Conservation (phyloP, 2,888 invertebrate species). For the Lasioglossum figueresi region DNA sequence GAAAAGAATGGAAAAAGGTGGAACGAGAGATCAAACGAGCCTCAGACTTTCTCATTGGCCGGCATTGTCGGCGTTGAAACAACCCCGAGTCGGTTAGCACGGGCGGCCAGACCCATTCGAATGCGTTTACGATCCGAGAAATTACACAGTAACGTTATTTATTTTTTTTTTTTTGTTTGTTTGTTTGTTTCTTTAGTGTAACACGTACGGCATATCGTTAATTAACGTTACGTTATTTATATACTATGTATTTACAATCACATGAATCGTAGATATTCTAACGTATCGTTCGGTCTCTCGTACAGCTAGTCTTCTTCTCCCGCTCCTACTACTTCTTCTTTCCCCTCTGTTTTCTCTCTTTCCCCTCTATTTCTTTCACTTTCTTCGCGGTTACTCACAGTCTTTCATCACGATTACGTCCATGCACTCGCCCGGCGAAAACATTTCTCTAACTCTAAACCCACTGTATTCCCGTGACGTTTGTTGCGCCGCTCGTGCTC, state of each 20-base stretch:
- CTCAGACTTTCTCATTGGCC: background rate
- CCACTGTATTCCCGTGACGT: slow-evolving; percentile 28
- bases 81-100: slow-evolving; percentile 79
- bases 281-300: slow-evolving; percentile 79
- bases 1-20: background rate
- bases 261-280: slow-evolving; percentile 83
- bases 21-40: slow-evolving; percentile 5
- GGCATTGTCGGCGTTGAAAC: slow-evolving; percentile 9
- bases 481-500: slow-evolving; percentile 62
- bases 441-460: slow-evolving; percentile 17
- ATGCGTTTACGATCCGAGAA: slow-evolving; percentile 75
- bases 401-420: slow-evolving; percentile 15
- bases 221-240: slow-evolving; percentile 82
- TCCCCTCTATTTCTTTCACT: slow-evolving; percentile 29
- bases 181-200: slow-evolving; percentile 78
- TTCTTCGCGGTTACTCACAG: slow-evolving; percentile 25
- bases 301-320: slow-evolving; percentile 26
- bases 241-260: slow-evolving; percentile 84
- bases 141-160: slow-evolving; percentile 82
- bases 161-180: slow-evolving; percentile 66
- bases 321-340: slow-evolving; percentile 25
- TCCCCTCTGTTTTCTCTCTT: slow-evolving; percentile 16
- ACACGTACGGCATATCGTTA: slow-evolving; percentile 83
- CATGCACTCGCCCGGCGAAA: slow-evolving; percentile 11
- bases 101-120: slow-evolving; percentile 82